These are phyloP conservation scores for Phyto melanocephala DNA, from an alignment of 2,888 invertebrate genomes.

Conservation along the genomic window DNA sequence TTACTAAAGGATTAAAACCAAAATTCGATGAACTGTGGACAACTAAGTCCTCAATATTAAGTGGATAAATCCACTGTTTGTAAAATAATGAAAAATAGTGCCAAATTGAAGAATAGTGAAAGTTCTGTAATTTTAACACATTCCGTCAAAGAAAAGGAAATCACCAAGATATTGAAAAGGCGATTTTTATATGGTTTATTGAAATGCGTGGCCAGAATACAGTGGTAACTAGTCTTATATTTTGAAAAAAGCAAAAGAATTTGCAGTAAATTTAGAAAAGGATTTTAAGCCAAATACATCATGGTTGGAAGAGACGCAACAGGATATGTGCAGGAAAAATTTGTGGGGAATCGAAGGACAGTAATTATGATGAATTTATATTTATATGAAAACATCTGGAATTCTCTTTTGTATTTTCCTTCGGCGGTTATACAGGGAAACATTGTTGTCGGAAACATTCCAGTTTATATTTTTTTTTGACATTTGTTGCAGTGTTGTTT, in stretches of 20 bases:
- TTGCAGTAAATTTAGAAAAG: conserved; percentile 5
- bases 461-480: no score
- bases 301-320: neutral
- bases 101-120: neutral
- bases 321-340: conserved; percentile 3
- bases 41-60: conserved; percentile 5
- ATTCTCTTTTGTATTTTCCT: no score
- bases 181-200: conserved; percentile 16
- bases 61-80: conserved; percentile 9
- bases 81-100: conserved; percentile 13
- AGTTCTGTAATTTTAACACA: neutral
- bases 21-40: conserved; percentile 17
- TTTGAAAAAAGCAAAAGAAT: conserved; percentile 28
- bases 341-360: neutral
- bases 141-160: conserved; percentile 10
- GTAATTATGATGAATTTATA: no score
- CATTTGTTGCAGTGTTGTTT: no score
- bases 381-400: no score
- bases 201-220: conserved; percentile 30
- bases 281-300: conserved; percentile 12
- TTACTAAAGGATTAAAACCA: conserved; percentile 14
- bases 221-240: conserved; percentile 13
- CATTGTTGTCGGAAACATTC: no score
- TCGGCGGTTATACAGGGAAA: no score
- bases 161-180: conserved; percentile 18